Evolutionary conservation across 2,113 vertebrate species (phyloP), one percentile per base, ranked within the genome.

Genomic region (Sylvietta virens): DNA sequence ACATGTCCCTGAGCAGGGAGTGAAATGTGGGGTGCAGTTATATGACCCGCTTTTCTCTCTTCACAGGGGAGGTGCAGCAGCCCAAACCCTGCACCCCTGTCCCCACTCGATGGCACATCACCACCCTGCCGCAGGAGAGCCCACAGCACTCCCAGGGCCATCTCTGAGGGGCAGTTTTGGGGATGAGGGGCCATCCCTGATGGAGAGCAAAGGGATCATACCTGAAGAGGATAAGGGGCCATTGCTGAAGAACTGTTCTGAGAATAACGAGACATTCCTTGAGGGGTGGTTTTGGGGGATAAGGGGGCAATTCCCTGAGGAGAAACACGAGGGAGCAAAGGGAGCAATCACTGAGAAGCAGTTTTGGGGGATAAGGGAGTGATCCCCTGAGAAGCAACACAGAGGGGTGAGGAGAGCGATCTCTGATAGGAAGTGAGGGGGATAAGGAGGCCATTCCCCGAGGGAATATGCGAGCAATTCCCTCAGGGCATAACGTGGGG

Each of bases 1-100:
- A 82, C 1, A 0, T 8, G 21, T 22, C 48, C 39, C 54, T 22
- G 6, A 13, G 44, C 7, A 35, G 17, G 26, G 4, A 12, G 2
- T 13, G 13, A 30, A 47, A 24, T 5, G 2, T 7, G 20, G 47
- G 66, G 44, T 27, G 76, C 27, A 26, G 42, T 3, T 26, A 22
- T 5, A 40, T 23, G 30, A 44, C 2, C 26, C 37, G 19, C 6
- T 13, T 18, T 40, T 42, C 15, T 51, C 37, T 40, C 31, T 11
- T 5, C 45, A 2, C 8, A 7, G 19, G 7, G 7, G 57, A 47
- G 5, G 5, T 11, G 4, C 21, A 10, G 62, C 31, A 82, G 20
- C 48, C 27, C 37, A 30, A 60, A 30, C 11, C 33, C 81, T 3
- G 14, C 8, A 23, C 13, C 8, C 26, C 37, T 26, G 47, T 13